Conservation (phyloP, 2,113 vertebrate species). For the Lasiurus borealis region DNA sequence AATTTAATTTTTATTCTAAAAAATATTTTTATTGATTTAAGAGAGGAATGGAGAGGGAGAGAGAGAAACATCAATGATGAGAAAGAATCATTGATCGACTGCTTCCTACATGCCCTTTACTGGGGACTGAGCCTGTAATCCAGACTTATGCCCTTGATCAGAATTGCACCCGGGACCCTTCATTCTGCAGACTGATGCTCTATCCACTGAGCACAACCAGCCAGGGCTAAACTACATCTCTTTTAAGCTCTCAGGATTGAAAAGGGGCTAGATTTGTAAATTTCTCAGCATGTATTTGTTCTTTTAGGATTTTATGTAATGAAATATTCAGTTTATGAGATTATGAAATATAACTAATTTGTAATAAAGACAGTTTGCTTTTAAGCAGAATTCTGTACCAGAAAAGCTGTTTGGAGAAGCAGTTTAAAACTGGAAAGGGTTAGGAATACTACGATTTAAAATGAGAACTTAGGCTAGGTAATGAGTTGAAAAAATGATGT, state of each 20-base stretch:
- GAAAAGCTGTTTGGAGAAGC: neutral
- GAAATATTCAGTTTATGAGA: neutral
- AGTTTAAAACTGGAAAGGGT: conserved; percentile 9
- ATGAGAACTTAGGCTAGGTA: neutral
- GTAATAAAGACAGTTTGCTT: conserved; percentile 27
- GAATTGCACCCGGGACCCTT: too few relatives aligned
- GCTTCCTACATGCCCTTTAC: too few relatives aligned
- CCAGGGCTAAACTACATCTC: conserved; percentile 72
- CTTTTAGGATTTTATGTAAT: neutral
- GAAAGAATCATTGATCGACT: too few relatives aligned
- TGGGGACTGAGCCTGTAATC: too few relatives aligned
- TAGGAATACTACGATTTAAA: neutral
- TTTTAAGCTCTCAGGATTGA: neutral
- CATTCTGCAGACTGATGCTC: too few relatives aligned
- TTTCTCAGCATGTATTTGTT: neutral
- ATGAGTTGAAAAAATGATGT: conserved; percentile 14
- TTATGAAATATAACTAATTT: neutral
- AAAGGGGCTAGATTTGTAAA: neutral
- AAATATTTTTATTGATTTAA: too few relatives aligned
- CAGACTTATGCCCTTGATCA: too few relatives aligned
- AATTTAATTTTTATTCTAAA: too few relatives aligned
- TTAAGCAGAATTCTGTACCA: conserved; percentile 11
- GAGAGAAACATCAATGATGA: too few relatives aligned
- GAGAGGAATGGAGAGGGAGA: too few relatives aligned
- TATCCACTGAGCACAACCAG: too few relatives aligned